Evolutionary conservation across 2,113 vertebrate genomes (phyloP).

Genomic region (Condylura cristata): DNA sequence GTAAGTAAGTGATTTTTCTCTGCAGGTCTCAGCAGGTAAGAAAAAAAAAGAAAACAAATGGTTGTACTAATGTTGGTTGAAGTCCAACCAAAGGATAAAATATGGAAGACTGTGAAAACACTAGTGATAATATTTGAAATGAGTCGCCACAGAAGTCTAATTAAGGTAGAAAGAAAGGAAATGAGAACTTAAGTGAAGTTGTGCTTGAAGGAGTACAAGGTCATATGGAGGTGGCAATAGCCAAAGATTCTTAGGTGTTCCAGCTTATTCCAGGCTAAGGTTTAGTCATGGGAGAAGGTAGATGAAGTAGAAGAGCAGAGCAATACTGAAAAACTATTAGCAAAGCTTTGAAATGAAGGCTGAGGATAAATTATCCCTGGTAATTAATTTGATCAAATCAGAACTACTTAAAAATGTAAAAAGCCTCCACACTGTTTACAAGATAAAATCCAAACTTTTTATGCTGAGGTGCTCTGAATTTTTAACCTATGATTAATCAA

Average conservation of each 20-base stretch:
- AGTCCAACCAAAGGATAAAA: neutral
- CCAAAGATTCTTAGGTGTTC: neutral
- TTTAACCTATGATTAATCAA: neutral
- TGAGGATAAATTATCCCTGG: too few species aligned
- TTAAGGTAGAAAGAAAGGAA: neutral
- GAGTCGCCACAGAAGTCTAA: neutral
- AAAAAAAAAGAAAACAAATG: neutral
- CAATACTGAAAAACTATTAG: neutral
- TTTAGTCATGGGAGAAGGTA: neutral
- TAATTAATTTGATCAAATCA: neutral
- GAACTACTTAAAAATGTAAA: conserved; percentile 31
- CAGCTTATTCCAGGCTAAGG: neutral
- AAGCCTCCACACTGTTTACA: neutral
- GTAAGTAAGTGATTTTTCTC: neutral
- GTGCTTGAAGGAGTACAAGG: neutral
- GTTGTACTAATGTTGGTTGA: neutral
- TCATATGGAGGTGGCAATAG: neutral
- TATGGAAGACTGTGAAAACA: neutral
- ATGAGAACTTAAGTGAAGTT: neutral
- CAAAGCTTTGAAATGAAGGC: neutral
- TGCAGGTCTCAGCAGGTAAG: neutral
- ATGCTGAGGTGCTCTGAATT: conserved; percentile 41
- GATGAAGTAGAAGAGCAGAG: neutral
- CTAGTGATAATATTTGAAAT: neutral
- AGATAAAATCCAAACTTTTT: conserved; percentile 43